Evolutionary conservation across 2,113 vertebrate genomes (phyloP).

Genomic region (Diphyllodes magnificus): DNA sequence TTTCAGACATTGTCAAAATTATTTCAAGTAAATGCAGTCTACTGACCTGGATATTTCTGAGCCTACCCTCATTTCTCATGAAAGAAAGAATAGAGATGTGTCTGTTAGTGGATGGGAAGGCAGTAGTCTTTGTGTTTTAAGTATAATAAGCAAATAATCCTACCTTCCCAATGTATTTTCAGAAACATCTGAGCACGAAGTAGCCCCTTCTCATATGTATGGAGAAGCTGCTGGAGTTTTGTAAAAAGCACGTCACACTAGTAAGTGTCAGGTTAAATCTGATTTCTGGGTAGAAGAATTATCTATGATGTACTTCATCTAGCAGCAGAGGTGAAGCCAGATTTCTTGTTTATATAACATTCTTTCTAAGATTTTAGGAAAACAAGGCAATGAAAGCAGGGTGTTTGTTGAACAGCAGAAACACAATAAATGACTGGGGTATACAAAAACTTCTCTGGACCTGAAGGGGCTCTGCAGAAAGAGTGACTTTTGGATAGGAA

Average conservation of each 20-base stretch:
- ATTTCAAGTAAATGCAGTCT: not conserved
- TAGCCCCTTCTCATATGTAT: not conserved
- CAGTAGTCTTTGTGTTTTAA: not conserved
- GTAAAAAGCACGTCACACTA: not conserved
- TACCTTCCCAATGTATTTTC: not conserved
- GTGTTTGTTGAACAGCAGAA: not conserved
- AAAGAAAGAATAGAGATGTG: not conserved
- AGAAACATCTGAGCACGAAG: not conserved
- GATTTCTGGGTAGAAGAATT: not conserved
- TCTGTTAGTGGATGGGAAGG: not conserved
- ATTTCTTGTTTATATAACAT: not conserved
- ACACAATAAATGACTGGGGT: not conserved
- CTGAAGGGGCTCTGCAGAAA: not conserved
- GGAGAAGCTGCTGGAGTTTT: not conserved
- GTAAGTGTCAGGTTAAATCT: not conserved
- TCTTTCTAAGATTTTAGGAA: not conserved
- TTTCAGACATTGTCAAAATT: not conserved
- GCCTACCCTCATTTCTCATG: not conserved
- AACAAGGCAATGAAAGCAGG: rapidly evolving
- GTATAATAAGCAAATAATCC: not conserved
- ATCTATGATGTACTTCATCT: not conserved
- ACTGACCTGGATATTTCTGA: not conserved
- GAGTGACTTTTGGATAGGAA: not conserved
- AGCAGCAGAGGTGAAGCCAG: not conserved
- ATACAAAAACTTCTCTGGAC: not conserved